Evolutionary conservation across 1,140 invertebrate species (phyloP), one percentile per base, ranked within the genome.

Genomic region (Pseudomyrmex pallidus): DNA sequence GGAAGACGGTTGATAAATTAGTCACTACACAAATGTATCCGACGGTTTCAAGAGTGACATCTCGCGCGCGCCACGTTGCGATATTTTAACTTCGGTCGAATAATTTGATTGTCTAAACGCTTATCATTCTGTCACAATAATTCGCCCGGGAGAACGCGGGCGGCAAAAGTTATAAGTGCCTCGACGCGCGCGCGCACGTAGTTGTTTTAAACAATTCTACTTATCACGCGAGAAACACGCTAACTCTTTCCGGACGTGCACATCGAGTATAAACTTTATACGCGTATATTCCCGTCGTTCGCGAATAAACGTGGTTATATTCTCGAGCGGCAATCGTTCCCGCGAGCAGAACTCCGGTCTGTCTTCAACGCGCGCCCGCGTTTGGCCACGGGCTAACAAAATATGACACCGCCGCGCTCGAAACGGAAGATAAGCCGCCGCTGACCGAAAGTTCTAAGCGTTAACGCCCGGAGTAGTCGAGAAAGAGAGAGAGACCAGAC

Each of bases 121-220:
- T 68, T 68, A 78, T 57, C 64, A 68, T 68, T 2, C 64, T 78
- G 64, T 78, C 76, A 78, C 76, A 78, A 78, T 78, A 78, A 78
- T 78, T 78, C 66, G 76, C 76, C 15, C 46, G 76, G 57, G 66
- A 44, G 70, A 20, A 25, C 15, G 17, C 46, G 35, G 35, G 5
- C 35, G 20, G 64, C 59, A 78, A 78, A 78, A 78, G 76, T 78
- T 78, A 56, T 57, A 68, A 78, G 76, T 78, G 20, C 76, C 13
- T 68, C 66, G 48, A 59, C 66, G 54, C 46, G 50, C 54, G 22
- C 54, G 22, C 35, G 46, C 35, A 20, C 46, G 25, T 68, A 57
- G 52, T 70, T 70, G 76, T 70, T 80, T 80, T 50, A 48, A 56
- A 80, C 44, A 59, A 72, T 70, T 72, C 76, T 70, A 80, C 76